Conservation (phyloP, 2,888 invertebrate genomes). For the Lithosia quadra region DNA sequence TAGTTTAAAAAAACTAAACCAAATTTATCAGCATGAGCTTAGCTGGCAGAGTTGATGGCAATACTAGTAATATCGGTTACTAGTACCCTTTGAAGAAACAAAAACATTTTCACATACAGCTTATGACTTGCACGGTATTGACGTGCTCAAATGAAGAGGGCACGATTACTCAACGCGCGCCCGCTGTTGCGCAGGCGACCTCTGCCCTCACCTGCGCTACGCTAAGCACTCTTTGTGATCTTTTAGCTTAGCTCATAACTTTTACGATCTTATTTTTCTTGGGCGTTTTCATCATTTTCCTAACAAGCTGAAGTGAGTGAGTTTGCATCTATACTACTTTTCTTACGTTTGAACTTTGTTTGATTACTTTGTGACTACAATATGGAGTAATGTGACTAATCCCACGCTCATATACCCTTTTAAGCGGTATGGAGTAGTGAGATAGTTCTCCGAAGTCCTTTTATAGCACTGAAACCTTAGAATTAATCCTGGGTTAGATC, state of each 20-base stretch:
- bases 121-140: slow-evolving; percentile 11
- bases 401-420: no score
- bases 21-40: no score
- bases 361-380: no score
- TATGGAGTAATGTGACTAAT: no score
- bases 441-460: no score
- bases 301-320: neutral
- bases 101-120: neutral
- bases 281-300: neutral
- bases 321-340: neutral
- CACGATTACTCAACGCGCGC: slow-evolving; percentile 37
- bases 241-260: slow-evolving; percentile 14
- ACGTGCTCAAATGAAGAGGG: slow-evolving; percentile 32
- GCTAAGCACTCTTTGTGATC: slow-evolving; percentile 29
- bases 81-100: no score
- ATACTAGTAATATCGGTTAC: no score
- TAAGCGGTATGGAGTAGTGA: no score
- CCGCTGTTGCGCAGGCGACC: slow-evolving; percentile 53
- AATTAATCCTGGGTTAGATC: no score
- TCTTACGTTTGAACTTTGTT: neutral
- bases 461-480: no score
- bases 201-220: slow-evolving; percentile 41
- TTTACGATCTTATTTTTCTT: slow-evolving; percentile 1
- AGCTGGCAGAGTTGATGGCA: no score
- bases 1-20: no score